phyloP scores from a whole-genome alignment of 2,888 invertebrate genomes.

The Chrysotoxum bicinctum region DNA sequence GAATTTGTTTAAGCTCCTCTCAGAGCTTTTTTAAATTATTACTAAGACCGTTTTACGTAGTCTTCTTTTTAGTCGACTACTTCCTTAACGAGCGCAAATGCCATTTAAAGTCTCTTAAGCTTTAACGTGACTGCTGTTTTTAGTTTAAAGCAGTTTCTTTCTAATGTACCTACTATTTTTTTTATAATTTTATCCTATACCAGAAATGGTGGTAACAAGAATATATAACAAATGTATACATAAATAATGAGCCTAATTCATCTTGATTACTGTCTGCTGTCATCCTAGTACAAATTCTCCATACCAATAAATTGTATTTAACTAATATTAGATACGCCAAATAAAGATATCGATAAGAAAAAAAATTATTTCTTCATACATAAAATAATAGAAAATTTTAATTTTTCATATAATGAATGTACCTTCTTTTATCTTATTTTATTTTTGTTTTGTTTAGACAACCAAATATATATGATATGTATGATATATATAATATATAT shows the following conservation, averaged over 20 bases:
- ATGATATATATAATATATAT: background rate
- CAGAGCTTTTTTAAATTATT: background rate
- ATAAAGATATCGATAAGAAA: slow-evolving; percentile 1
- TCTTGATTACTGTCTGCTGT: slow-evolving; percentile 8
- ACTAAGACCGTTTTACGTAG: background rate
- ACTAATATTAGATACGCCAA: slow-evolving; percentile 20
- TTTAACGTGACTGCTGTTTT: background rate
- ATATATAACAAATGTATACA: background rate
- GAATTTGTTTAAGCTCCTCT: background rate
- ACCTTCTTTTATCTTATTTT: slow-evolving; percentile 3
- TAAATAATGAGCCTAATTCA: slow-evolving; percentile 3
- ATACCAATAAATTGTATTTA: slow-evolving; percentile 27
- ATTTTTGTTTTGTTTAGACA: background rate
- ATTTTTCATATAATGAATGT: slow-evolving; percentile 26
- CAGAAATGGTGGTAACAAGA: background rate
- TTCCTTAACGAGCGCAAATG: background rate
- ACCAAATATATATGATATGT: slow-evolving; percentile 24
- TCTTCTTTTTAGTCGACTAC: background rate
- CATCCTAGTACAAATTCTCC: slow-evolving; percentile 32
- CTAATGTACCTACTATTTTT: background rate
- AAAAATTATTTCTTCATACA: background rate
- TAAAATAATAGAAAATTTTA: slow-evolving; percentile 16
- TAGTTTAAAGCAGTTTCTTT: background rate
- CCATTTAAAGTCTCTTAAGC: background rate
- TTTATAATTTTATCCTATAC: background rate